phyloP scores from a whole-genome alignment of 2,888 invertebrate species.

The Acutogordius australiensis region DNA sequence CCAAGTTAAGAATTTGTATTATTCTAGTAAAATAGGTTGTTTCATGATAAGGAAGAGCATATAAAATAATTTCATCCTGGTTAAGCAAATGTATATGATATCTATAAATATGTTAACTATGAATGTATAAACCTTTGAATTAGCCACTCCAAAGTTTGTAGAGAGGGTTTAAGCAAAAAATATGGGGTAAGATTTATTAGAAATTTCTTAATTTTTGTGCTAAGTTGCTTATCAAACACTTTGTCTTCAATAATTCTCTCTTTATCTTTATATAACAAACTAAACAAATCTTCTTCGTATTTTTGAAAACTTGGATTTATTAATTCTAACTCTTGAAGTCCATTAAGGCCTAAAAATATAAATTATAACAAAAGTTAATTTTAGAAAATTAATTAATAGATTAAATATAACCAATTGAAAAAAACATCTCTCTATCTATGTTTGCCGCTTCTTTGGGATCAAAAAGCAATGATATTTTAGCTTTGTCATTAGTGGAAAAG shows the following conservation, averaged over 20 bases:
- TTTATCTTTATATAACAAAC: background rate
- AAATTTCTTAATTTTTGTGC: background rate
- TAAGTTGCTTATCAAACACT: background rate
- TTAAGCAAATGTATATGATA: background rate
- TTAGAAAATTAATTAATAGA: background rate
- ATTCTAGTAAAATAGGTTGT: constrained; percentile 8
- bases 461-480: background rate
- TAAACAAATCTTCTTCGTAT: background rate
- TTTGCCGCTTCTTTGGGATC: constrained; percentile 9
- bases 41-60: background rate
- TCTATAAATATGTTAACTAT: background rate
- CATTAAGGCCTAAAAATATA: constrained; percentile 3
- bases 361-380: background rate
- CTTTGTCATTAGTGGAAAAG: background rate
- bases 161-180: constrained; percentile 7
- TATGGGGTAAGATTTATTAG: background rate
- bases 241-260: background rate
- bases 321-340: background rate
- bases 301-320: background rate
- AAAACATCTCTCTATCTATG: background rate
- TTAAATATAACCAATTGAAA: constrained; percentile 6
- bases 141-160: background rate
- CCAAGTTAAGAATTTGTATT: background rate
- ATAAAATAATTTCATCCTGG: background rate
- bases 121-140: background rate